phyloP scores from a whole-genome alignment of 2,888 invertebrate species.

The Ryuthela nishihirai region DNA sequence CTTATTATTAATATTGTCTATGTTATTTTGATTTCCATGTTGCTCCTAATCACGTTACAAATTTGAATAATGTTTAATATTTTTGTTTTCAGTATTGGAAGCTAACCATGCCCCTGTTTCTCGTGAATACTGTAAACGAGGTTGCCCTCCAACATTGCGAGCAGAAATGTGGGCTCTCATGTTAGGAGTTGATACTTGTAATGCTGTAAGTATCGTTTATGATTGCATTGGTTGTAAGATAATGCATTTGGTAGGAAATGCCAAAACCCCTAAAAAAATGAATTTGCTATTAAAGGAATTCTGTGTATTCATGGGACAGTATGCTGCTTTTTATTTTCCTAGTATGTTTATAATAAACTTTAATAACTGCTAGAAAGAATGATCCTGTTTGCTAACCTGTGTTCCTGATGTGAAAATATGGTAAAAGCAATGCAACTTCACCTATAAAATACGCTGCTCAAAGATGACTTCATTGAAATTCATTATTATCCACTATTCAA shows the following conservation, averaged over 20 bases:
- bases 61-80: neutral
- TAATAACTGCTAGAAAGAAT: no score
- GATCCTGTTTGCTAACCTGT: no score
- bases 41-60: neutral
- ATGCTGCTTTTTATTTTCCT: no score
- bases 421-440: no score
- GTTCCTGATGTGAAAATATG: no score
- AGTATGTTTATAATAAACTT: no score
- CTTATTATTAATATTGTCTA: neutral
- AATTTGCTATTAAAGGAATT: neutral
- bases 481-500: no score
- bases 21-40: neutral
- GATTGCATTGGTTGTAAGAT: no score
- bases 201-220: constrained; percentile 58
- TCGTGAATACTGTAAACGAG: constrained; percentile 83
- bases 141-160: constrained; percentile 74
- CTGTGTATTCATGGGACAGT: no score
- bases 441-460: no score
- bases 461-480: no score
- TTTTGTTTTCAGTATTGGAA: constrained; percentile 58
- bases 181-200: constrained; percentile 61
- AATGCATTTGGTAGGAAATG: neutral
- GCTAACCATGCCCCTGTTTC: constrained; percentile 80
- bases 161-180: constrained; percentile 82
- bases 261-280: neutral